Evolutionary conservation across 2,113 vertebrate genomes (phyloP), one percentile per base, ranked within the genome.

Genomic region (Gobio gobio): DNA sequence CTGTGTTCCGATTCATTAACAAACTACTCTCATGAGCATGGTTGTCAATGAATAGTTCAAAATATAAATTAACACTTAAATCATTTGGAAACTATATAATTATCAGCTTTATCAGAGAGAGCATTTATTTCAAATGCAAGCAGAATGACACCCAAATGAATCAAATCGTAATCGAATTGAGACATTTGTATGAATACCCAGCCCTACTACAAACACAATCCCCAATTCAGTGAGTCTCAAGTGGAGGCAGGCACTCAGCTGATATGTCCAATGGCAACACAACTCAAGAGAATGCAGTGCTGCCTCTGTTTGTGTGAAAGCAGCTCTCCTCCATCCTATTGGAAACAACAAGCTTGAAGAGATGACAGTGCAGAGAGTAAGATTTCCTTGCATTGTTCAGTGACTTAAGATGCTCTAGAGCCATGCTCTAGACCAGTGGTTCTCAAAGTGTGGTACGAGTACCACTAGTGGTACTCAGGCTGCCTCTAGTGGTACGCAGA

Each of bases 301-400:
- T 40, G 20, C 10, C 43, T 10, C 59, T 78, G 8, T 22, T 18
- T 58, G 33, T 18, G 29, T 70, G 10, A 40, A 43, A 33, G 64
- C 22, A 58, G 33, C 24, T 18, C 13, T 13, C 10, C 20, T 40
- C 10, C 6, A 56, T 56, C 18, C 22, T 40, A 68, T n/a, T 64
- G 12, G 49, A 20, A n/a, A 54, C 58, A n/a, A 64, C 10, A 45
- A 45, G 4, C 36, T 81, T 26, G 76, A 14, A 83, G 29, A 81
- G 14, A 88, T n/a, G n/a, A n/a, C n/a, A n/a, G n/a, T 40, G 24
- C 43, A 29, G 63, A 79, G 26, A 43, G 75, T 33, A 49, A 5
- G 68, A 47, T 87, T 86, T 58, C 78, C 87, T 29, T 20, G 63
- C 83, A 90, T 92, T 89, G 88, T 86, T 89, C 43, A 85, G 81